These are phyloP conservation scores for Melitaea athalia DNA, from an alignment of 2,888 invertebrate species.

Conservation along the genomic window DNA sequence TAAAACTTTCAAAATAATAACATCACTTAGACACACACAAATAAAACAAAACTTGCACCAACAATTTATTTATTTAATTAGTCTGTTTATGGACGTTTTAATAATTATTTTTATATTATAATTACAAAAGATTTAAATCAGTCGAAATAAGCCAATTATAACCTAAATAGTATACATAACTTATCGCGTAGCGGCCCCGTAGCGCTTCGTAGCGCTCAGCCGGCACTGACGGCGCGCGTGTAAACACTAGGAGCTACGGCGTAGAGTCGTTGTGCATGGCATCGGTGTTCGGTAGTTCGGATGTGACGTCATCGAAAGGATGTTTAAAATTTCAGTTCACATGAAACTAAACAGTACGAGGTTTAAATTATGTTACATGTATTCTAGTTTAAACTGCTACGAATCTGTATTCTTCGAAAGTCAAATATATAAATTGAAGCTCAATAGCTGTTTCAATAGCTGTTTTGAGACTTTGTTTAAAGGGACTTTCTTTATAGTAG, in stretches of 20 bases:
- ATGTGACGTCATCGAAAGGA: constrained; percentile 56
- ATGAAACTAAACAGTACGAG: background rate
- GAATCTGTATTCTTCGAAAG: background rate
- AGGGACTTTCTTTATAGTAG: too few relatives aligned
- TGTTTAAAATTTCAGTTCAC: constrained; percentile 14
- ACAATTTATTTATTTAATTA: too few relatives aligned
- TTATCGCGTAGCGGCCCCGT: constrained; percentile 46
- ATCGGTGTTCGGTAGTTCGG: constrained; percentile 28
- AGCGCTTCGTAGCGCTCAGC: constrained; percentile 51
- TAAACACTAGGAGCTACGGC: constrained; percentile 69
- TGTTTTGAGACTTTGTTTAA: too few relatives aligned
- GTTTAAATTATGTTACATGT: background rate
- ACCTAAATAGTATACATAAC: background rate
- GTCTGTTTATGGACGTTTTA: too few relatives aligned
- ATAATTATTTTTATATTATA: background rate
- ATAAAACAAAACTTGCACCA: too few relatives aligned
- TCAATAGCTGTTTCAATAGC: too few relatives aligned
- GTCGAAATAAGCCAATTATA: background rate
- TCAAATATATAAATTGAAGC: too few relatives aligned
- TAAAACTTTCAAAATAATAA: background rate
- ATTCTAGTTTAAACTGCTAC: background rate
- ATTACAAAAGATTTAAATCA: background rate
- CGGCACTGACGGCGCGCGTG: constrained; percentile 64
- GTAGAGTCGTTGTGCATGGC: constrained; percentile 58
- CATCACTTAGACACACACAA: too few relatives aligned